Base-by-base conservation (phyloP, 2,113 vertebrate genomes). In the Phasianus colchicus region DNA sequence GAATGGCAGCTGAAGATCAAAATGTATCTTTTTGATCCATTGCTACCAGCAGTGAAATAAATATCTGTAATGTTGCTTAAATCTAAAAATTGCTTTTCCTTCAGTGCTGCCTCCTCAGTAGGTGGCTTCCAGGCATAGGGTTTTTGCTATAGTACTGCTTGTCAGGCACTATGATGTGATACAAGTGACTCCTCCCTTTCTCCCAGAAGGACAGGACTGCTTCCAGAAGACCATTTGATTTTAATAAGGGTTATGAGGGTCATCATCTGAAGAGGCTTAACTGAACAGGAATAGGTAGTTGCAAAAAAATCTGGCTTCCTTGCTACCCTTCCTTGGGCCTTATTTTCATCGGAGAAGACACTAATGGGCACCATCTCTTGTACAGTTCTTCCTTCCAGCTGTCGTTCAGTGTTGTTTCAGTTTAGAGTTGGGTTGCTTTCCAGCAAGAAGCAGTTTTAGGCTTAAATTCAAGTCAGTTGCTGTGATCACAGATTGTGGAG, bases 41-140 rank as follows among this genome's bases (percentile, higher is more conserved):
- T 93, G 50, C 65, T 90, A 32, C 60, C 64, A 83, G 36, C 72
- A 74, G 24, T 32, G 86, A 88, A 92, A 83, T 66, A 81, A 89
- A 58, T 58, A 63, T 12, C 61, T 82, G 3, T 58, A 78, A 50
- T 64, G 67, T 11, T 66, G 52, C 85, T 64, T 75, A 67, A 82
- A 58, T 64, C 50, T 70, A 45, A 48, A 77, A 61, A 42, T 38
- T 42, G 8, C 6, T 76, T 16, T 74, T 65, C 13, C 20, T 73
- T 70, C 45, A 54, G 14, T 70, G 69, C 48, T 61, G 14, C 42
- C 19, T 80, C 34, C 21, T 80, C 48, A 43, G 13, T 40, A 10
- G 43, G 77, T 76, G 69, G 17, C 64, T 77, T 81, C n/a, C n/a
- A 74, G 66, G 25, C 38, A 25, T 34, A 57, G 12, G 13, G 29